These are phyloP conservation scores for Gryllus longicercus DNA, from an alignment of 2,888 invertebrate species.

Conservation along the genomic window DNA sequence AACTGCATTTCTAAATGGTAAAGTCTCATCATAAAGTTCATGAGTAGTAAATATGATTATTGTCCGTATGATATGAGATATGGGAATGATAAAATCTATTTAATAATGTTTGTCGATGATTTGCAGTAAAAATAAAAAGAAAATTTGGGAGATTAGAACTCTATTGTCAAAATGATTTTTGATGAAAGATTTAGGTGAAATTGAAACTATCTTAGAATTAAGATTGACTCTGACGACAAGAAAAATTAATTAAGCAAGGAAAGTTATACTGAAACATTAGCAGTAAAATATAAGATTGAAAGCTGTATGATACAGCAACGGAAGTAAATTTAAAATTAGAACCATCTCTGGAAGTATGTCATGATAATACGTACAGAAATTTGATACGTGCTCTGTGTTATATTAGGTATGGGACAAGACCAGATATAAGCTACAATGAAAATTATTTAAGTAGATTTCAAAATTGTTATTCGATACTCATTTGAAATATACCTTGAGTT, in stretches of 20 bases:
- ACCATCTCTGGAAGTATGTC: too few species aligned
- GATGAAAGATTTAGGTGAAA: background rate
- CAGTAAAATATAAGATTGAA: slow-evolving; percentile 1
- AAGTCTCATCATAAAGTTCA: background rate
- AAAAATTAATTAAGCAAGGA: background rate
- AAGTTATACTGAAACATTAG: background rate
- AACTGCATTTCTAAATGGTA: background rate
- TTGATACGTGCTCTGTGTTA: too few species aligned
- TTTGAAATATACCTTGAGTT: too few species aligned
- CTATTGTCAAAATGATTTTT: background rate
- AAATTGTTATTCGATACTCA: too few species aligned
- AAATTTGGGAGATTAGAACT: background rate
- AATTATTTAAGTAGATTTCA: too few species aligned
- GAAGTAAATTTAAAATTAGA: too few species aligned
- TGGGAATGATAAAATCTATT: slow-evolving; percentile 18
- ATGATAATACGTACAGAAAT: too few species aligned
- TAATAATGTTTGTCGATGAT: background rate
- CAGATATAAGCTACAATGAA: too few species aligned
- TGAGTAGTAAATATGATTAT: background rate
- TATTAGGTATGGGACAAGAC: too few species aligned
- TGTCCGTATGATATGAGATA: too few species aligned
- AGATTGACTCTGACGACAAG: background rate
- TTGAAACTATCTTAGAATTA: background rate
- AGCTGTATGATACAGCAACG: background rate
- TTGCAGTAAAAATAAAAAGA: background rate